A percentile compares a stretch with the other conserved stretches of the same genome.
phyloP scores from a whole-genome alignment of 1,140 invertebrate species.

The Helicoverpa armigera region DNA sequence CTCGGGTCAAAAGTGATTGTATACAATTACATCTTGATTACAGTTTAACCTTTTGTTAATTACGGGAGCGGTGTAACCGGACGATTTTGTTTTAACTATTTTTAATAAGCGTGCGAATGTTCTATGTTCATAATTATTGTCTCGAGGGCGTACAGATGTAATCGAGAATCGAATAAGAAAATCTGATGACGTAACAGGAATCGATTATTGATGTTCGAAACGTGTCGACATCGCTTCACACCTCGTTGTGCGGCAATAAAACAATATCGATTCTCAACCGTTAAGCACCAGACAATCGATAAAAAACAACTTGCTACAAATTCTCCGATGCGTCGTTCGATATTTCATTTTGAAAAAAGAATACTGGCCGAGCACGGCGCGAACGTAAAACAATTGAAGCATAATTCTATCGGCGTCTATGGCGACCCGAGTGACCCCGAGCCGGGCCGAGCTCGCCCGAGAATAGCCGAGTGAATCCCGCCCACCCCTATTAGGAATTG shows the following conservation, averaged over 20 bases:
- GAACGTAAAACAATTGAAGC: slow-evolving; percentile 72
- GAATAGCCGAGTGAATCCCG: slow-evolving; percentile 53
- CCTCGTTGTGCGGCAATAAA: slow-evolving; percentile 65
- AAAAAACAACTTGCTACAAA: slow-evolving; percentile 58
- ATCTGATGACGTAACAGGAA: slow-evolving; percentile 58
- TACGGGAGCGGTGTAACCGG: slow-evolving; percentile 55
- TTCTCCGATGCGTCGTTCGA: slow-evolving; percentile 55
- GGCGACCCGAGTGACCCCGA: slow-evolving; percentile 58
- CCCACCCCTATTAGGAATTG: slow-evolving; percentile 67
- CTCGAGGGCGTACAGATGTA: neutral
- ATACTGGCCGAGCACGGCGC: slow-evolving; percentile 49
- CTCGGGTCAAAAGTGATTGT: slow-evolving; percentile 61
- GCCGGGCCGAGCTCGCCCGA: slow-evolving; percentile 48
- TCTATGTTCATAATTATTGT: slow-evolving; percentile 18
- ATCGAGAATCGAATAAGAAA: slow-evolving; percentile 35
- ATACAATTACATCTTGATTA: slow-evolving; percentile 70
- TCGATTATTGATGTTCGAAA: slow-evolving; percentile 55
- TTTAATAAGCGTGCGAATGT: slow-evolving; percentile 49
- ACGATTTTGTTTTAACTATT: slow-evolving; percentile 53
- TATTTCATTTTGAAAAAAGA: slow-evolving; percentile 60
- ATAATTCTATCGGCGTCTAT: slow-evolving; percentile 67
- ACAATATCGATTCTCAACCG: slow-evolving; percentile 61
- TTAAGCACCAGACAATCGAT: slow-evolving; percentile 62
- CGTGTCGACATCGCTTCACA: slow-evolving; percentile 67
- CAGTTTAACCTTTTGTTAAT: slow-evolving; percentile 70